Percentiles rank a stretch among this genome's conserved stretches.
These are phyloP conservation scores for Xestoiulus laeticollis DNA, from an alignment of 2,888 invertebrate species.

Conservation along the genomic window DNA sequence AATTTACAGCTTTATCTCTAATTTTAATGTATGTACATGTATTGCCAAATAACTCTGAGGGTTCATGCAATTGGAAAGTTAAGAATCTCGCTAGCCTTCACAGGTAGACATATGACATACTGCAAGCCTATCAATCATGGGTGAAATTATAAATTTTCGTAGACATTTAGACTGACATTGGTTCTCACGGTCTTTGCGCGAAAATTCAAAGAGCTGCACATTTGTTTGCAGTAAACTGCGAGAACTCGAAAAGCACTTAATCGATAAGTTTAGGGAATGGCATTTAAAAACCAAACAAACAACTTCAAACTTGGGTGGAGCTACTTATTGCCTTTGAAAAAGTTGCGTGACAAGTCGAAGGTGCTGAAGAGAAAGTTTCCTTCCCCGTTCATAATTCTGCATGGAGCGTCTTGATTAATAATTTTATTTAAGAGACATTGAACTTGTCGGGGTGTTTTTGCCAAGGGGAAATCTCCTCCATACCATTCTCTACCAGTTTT, in stretches of 20 bases:
- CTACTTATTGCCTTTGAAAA: background rate
- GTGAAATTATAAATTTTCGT: background rate
- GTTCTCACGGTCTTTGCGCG: background rate
- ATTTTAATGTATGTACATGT: too few relatives aligned
- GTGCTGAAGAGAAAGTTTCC: background rate
- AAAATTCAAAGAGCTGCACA: background rate
- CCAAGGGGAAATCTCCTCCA: background rate
- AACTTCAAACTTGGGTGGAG: background rate
- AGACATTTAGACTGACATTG: background rate
- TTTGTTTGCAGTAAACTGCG: background rate
- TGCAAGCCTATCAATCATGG: background rate
- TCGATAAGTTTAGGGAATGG: background rate
- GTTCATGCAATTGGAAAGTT: background rate
- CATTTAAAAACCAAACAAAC: background rate
- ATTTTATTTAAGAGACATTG: slow-evolving; percentile 30
- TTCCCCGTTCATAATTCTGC: slow-evolving; percentile 27
- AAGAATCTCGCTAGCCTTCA: background rate
- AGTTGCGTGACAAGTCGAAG: background rate
- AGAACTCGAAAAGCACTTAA: background rate
- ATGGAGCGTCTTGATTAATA: background rate
- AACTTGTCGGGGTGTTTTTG: background rate
- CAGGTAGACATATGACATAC: background rate
- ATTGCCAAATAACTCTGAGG: too few relatives aligned
- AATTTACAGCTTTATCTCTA: too few relatives aligned
- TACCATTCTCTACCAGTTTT: background rate